phyloP scores from a whole-genome alignment of 2,113 vertebrate species.

The Oxyura jamaicensis region DNA sequence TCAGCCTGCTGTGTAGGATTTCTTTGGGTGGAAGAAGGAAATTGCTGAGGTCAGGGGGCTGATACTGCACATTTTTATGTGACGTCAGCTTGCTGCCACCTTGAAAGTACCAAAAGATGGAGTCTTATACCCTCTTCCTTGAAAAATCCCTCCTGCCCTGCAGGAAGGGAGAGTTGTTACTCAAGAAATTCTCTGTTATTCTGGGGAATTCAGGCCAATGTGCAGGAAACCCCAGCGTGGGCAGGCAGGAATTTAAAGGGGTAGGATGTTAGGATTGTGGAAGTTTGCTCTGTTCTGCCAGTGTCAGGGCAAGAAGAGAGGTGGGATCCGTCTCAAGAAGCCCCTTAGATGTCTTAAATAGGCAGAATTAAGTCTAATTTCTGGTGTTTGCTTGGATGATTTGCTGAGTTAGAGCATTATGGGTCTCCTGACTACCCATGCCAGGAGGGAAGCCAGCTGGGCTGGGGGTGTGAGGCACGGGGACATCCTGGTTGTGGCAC shows the following conservation, averaged over 20 bases:
- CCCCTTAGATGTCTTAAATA: neutral
- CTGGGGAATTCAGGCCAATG: neutral
- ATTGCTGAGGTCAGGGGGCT: neutral
- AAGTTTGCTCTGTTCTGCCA: neutral
- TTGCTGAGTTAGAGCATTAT: neutral
- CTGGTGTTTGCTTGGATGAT: neutral
- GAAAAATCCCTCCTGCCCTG: neutral
- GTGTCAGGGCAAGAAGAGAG: neutral
- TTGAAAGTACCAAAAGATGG: neutral
- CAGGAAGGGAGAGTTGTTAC: conserved; percentile 17
- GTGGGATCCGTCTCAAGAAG: neutral
- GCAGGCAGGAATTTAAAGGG: conserved; percentile 20
- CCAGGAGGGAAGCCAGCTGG: neutral
- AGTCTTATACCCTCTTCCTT: neutral
- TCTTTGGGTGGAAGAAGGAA: conserved; percentile 10
- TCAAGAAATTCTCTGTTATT: conserved; percentile 31
- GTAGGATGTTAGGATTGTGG: neutral
- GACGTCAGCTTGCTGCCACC: conserved; percentile 27
- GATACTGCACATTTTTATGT: conserved; percentile 41
- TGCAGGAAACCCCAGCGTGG: neutral
- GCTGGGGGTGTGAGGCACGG: neutral
- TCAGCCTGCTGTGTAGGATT: neutral
- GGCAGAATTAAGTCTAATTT: neutral
- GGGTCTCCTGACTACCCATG: fast-evolving
- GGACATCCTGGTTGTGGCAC: neutral